phyloP scores from a whole-genome alignment of 2,888 invertebrate genomes.

The Cataglyphis altisquamis region DNA sequence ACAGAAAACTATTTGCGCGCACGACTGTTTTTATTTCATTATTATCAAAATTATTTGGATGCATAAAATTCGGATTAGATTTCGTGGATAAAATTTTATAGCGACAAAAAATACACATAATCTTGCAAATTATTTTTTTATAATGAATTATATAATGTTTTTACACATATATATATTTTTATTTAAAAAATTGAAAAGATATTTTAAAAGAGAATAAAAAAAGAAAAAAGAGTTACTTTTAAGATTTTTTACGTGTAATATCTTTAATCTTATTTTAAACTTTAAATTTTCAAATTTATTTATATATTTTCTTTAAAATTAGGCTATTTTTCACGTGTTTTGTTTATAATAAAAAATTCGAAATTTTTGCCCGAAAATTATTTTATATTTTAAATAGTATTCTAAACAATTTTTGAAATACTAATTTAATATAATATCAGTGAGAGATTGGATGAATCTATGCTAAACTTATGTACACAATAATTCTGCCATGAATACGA shows the following conservation, averaged over 20 bases:
- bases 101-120: not conserved
- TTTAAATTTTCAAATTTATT: constrained; percentile 10
- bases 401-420: not conserved
- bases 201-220: not conserved
- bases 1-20: not conserved
- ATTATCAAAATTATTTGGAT: not conserved
- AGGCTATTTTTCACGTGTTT: not conserved
- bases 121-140: not conserved
- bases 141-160: not conserved
- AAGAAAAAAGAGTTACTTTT: not conserved
- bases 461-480: constrained; percentile 16
- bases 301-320: constrained; percentile 24
- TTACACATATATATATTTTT: not conserved
- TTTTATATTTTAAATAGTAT: constrained; percentile 8
- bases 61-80: not conserved
- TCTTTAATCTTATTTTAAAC: not conserved
- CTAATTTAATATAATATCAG: not conserved
- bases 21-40: not conserved
- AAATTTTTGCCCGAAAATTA: not conserved
- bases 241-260: not conserved
- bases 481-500: constrained; percentile 39
- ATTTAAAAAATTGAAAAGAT: no score
- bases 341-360: not conserved
- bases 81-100: not conserved
- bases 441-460: not conserved